Evolutionary conservation across 2,888 invertebrate species (phyloP).

Genomic region (Argynnis bischoffii): DNA sequence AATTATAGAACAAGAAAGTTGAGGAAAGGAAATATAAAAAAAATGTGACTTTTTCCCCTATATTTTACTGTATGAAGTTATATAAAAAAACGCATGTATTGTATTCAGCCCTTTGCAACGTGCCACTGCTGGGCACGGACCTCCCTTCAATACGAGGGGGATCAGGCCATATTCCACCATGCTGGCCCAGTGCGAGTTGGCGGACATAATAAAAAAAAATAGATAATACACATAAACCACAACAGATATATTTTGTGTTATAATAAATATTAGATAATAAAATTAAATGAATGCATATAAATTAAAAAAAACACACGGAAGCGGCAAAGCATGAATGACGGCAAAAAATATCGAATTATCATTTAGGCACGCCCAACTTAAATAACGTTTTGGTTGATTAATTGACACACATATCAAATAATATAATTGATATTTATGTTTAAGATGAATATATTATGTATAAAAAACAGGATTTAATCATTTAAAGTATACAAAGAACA

Average conservation of each 20-base stretch:
- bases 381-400: constrained; percentile 26
- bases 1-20: too few species aligned
- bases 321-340: constrained; percentile 24
- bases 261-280: not conserved
- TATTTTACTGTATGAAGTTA: too few species aligned
- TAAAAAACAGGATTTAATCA: constrained; percentile 1
- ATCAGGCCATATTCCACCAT: too few species aligned
- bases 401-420: constrained; percentile 25
- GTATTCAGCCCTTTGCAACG: too few species aligned
- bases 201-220: too few species aligned
- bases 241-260: not conserved
- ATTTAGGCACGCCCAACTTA: constrained; percentile 27
- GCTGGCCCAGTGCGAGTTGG: too few species aligned
- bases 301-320: constrained; percentile 29
- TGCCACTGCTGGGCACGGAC: too few species aligned
- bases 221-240: not conserved
- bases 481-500: too few species aligned
- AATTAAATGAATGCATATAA: not conserved
- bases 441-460: constrained; percentile 14
- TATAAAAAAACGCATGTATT: too few species aligned
- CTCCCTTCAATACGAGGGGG: too few species aligned
- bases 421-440: constrained; percentile 12
- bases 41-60: too few species aligned
- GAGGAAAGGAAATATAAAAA: too few species aligned
- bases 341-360: constrained; percentile 31